Evolutionary conservation across 2,113 vertebrate genomes (phyloP), one percentile per base, ranked within the genome.

Genomic region (Taurulus bubalis): DNA sequence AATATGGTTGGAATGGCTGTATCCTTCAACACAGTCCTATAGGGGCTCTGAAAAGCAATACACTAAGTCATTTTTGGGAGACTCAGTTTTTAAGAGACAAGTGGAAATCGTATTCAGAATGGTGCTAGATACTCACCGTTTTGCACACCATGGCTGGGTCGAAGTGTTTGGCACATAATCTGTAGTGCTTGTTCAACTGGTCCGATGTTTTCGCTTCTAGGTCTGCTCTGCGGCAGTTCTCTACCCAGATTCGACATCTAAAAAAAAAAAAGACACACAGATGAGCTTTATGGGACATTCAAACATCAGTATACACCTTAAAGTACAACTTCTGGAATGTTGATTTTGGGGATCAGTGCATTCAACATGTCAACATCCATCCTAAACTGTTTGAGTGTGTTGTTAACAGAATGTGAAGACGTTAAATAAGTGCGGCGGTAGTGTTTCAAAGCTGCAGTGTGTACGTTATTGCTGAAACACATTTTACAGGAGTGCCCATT

Each of bases 1-100:
- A 98, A 98, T 92, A 97, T 96, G 11, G 97, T 99, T 82, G 98
- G 98, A 89, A 99, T 96, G 63, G 98, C 98, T 28, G 96, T 98
- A 84, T 99, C 98, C 87, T 98, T 95, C 72, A 99, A 90, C 38
- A 99, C 97, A 0, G 98, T 99, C 89, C 98, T 96, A 75, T 99
- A 99, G 24, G 98, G 98, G 80, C 98, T 99, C 98, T 99, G 92
- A 90, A 89, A 88, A 72, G 38, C 24, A 74, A 77, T 1, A 24
- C 68, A 67, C 8, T 18, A 11, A 74, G 40, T 1, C 18, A 34
- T 32, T 42, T 51, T 74, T 10, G 9, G 16, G 3, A 42, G 4
- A 66, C 11, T 12, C 1, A 32, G 24, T 5, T 20, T 62, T 62
- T 30, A 8, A 2, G 9, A 55, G 34, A 68, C 18, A 22, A 55